These are phyloP conservation scores for Atrichornis clamosus DNA, from an alignment of 2,113 vertebrate species.

Conservation along the genomic window DNA sequence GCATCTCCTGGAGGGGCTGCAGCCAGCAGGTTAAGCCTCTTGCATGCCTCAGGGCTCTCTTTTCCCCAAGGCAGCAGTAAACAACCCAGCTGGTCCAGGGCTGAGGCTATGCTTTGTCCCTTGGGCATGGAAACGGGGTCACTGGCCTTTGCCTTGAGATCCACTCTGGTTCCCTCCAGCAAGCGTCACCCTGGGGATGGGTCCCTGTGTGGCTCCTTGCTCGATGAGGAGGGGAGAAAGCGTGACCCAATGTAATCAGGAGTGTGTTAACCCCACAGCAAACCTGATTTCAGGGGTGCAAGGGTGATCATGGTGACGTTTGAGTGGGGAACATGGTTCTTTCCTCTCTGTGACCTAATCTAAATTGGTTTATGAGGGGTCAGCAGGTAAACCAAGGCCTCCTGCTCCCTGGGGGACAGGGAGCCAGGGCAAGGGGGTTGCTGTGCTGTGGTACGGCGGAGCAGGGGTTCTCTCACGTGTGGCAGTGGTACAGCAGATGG, in stretches of 20 bases:
- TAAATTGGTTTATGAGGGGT: slow-evolving; percentile 71
- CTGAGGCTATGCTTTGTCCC: not conserved
- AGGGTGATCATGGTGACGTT: slow-evolving; percentile 17
- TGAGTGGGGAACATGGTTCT: not conserved
- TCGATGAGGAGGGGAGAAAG: not conserved
- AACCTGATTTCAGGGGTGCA: slow-evolving; percentile 33
- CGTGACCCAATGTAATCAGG: not conserved
- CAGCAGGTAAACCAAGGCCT: not conserved
- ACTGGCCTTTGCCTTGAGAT: not conserved
- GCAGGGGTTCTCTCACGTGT: accelerated
- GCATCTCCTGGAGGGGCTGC: not conserved
- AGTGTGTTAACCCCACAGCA: not conserved
- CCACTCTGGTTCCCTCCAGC: not conserved
- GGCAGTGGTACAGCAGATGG: not conserved
- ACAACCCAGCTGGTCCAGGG: not conserved
- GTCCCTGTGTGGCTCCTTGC: not conserved
- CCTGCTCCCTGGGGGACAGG: not conserved
- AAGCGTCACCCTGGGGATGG: not conserved
- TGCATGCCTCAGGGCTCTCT: not conserved
- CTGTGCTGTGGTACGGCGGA: not conserved
- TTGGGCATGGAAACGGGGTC: not conserved
- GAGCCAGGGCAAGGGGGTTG: not conserved
- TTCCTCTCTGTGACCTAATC: slow-evolving; percentile 43
- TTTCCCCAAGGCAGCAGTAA: not conserved
- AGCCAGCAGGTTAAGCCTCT: not conserved